Base-by-base conservation (phyloP, 1,140 invertebrate genomes). In the Sipha flava region DNA sequence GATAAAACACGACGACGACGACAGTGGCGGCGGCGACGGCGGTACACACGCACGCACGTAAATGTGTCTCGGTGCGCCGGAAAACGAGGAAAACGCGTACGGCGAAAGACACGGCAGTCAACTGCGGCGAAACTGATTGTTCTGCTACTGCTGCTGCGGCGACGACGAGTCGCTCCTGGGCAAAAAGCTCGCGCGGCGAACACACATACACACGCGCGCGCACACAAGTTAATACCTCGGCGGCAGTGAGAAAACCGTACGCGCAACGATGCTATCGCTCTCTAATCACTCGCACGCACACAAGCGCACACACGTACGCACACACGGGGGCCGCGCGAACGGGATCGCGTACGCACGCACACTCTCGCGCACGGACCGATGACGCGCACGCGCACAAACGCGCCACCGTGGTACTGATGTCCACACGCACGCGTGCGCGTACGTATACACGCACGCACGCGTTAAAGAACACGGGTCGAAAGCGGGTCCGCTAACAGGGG, bases 51-150 rank as follows among this genome's bases (percentile, higher is more conserved):
- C 21, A 43, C 14, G 34, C n/a, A n/a, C n/a, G n/a, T n/a, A n/a
- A n/a, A 14, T 23, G 62, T 40, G 9, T 37, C 31, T 18, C 16
- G 14, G 23, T 16, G 18, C 34, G 37, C 10, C 1, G 5, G 21
- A 66, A 66, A 66, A 66, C n/a, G 57, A 14, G 10, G 14, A 66
- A 66, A 66, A 64, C 31, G 62, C 31, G 37, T 23, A 43, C 62
- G 14, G 14, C 16, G 12, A 23, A 14, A 37, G 5, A 40, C 37
- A 40, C 37, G 37, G 29, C n/a, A 40, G 82, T 95, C 34, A 4
- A 40, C 18, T 31, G 82, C 96, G 89, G 43, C 98, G 97, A 49
- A 99, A 87, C 10, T n/a, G n/a, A n/a, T n/a, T n/a, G n/a, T n/a
- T n/a, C n/a, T n/a, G n/a, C n/a, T n/a, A n/a, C n/a, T 21, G 21